These are phyloP conservation scores for Drosophila paramelanica DNA, from an alignment of 2,888 invertebrate genomes.

Conservation along the genomic window DNA sequence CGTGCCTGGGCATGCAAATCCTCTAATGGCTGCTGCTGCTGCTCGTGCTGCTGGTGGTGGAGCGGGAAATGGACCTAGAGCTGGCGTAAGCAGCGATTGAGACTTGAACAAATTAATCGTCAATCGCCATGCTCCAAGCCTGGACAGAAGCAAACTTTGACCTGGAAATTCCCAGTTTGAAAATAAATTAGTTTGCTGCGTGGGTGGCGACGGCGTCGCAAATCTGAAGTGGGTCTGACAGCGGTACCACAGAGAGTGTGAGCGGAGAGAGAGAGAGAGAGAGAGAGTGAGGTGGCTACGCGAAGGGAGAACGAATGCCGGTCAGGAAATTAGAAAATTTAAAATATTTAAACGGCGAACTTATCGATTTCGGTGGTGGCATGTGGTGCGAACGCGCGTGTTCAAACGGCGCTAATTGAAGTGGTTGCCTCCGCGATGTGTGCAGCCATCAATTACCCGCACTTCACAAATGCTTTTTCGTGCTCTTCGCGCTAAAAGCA, in stretches of 20 bases:
- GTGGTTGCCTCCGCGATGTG: slow-evolving; percentile 57
- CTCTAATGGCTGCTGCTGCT: slow-evolving; percentile 22
- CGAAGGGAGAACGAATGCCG: not conserved
- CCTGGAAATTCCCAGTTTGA: slow-evolving; percentile 69
- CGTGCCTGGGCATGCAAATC: slow-evolving; percentile 65
- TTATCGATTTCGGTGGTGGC: slow-evolving; percentile 60
- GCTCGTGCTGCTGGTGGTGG: too few relatives aligned
- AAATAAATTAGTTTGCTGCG: slow-evolving; percentile 76
- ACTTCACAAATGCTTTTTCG: slow-evolving; percentile 59
- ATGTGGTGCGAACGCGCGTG: slow-evolving; percentile 33
- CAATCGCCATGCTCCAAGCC: slow-evolving; percentile 27
- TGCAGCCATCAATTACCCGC: slow-evolving; percentile 72
- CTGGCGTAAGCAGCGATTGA: slow-evolving; percentile 58
- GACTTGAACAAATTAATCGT: slow-evolving; percentile 75
- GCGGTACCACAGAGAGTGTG: slow-evolving; percentile 34
- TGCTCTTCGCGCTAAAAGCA: slow-evolving; percentile 60
- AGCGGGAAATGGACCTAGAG: not conserved
- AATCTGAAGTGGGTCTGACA: slow-evolving; percentile 79
- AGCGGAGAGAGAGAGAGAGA: too few relatives aligned
- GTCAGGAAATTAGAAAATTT: slow-evolving; percentile 45
- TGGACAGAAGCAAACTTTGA: slow-evolving; percentile 35
- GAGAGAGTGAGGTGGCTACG: not conserved
- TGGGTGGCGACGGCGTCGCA: slow-evolving; percentile 61
- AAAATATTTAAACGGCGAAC: slow-evolving; percentile 66
- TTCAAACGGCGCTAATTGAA: slow-evolving; percentile 71